Base-by-base conservation (phyloP, 2,797 vertebrate species). In the Coracias cyanogaster region DNA sequence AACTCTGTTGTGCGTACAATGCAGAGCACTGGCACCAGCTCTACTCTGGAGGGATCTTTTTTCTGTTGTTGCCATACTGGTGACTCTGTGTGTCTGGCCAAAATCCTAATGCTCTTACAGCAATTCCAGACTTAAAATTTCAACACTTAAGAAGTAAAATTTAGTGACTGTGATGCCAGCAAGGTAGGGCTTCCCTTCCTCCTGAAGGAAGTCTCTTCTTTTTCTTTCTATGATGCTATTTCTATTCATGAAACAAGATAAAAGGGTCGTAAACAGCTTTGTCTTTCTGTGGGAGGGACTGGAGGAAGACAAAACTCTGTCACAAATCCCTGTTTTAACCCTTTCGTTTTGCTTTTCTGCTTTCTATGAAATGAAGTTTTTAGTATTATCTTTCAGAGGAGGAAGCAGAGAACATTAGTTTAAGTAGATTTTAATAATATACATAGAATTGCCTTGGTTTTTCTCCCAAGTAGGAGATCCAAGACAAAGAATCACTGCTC, bases 81-180 rank as follows among this genome's bases (percentile, higher is more conserved):
- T 79, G 64, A 19, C 14, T 57, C 1, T 39, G 11, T 78, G 31
- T 62, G 51, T 82, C 74, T 90, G 57, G 65, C 46, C 89, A 92
- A 76, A 78, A 3, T 48, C 35, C 58, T 37, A n/a, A 51, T 45
- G 45, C 17, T 91, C 29, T 65, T 54, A 66, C 64, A 73, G 51
- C 31, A 28, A 6, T 89, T 90, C 48, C 78, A 80, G 78, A 64
- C 71, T 85, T n/a, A 54, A 79, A 55, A 89, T 86, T 89, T 85
- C 11, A 65, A 1, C 16, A 51, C 26, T 71, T 69, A 35, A 46
- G 43, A 70, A 57, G 46, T 16, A 57, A 70, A 90, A 81, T 57
- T 28, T 58, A 58, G 31, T 39, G 60, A 57, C 62, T 71, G 31
- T 55, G 17, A 49, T 57, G 31, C 31, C 72, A 49, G 52, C 28